These are phyloP conservation scores for Coreoperca whiteheadi DNA, from an alignment of 2,113 vertebrate genomes.

Conservation along the genomic window DNA sequence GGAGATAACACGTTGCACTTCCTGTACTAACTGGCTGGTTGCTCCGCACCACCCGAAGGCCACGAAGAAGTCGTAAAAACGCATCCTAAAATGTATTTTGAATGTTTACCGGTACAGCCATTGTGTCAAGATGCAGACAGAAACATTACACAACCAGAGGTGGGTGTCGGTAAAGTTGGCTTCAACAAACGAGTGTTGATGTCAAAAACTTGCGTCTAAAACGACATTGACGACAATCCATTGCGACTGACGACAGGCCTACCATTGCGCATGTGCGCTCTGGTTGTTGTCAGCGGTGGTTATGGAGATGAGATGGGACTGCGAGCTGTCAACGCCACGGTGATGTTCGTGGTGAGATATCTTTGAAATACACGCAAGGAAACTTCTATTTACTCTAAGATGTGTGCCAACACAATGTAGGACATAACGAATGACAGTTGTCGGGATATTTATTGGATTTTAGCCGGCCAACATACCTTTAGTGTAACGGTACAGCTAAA, in stretches of 20 bases:
- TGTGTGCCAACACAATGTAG: not conserved
- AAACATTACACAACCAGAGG: rapidly evolving
- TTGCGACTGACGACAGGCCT: not conserved
- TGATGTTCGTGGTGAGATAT: conserved; percentile 72
- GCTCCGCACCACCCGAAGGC: not conserved
- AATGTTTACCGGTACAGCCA: not conserved
- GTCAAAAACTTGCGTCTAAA: not conserved
- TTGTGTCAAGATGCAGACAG: not conserved
- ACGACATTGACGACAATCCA: conserved; percentile 68
- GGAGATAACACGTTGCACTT: not conserved
- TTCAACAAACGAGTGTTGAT: not conserved
- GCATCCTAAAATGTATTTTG: not conserved
- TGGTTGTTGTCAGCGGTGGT: conserved; percentile 85
- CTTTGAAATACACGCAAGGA: not conserved
- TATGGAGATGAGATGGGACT: conserved; percentile 82
- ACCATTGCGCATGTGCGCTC: conserved; percentile 63
- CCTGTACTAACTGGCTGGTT: not conserved
- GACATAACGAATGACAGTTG: not conserved
- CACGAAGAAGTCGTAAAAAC: conserved; percentile 25
- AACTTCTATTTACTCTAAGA: not conserved
- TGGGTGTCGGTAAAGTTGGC: not conserved
- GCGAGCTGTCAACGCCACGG: conserved; percentile 52
- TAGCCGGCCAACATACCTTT: not conserved
- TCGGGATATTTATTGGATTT: not conserved
- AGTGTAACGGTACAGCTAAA: too few species aligned